phyloP scores from a whole-genome alignment of 2,113 vertebrate species.

The Pseudolaguvia tuberculata region DNA sequence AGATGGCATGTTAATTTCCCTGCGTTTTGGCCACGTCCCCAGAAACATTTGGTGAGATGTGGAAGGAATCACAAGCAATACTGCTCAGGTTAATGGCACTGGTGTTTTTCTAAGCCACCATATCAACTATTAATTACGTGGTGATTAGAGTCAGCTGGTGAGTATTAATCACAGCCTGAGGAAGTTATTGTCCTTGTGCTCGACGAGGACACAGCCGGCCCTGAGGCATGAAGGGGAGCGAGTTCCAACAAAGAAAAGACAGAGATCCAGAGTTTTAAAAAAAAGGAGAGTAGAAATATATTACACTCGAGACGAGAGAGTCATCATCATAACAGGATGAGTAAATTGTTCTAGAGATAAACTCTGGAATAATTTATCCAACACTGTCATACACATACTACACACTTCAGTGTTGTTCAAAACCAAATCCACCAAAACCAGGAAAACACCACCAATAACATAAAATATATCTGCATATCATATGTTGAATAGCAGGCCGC shows the following conservation, averaged over 20 bases:
- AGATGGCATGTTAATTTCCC: constrained; percentile 32
- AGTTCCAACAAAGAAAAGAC: constrained; percentile 3
- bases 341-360: no score
- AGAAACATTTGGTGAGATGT: constrained; percentile 53
- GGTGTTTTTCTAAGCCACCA: constrained; percentile 73
- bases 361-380: no score
- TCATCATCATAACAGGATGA: no score
- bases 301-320: no score
- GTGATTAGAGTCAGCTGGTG: constrained; percentile 82
- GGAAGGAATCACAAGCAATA: constrained; percentile 64
- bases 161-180: constrained; percentile 78
- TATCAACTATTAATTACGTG: constrained; percentile 86
- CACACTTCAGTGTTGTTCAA: no score
- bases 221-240: constrained; percentile 62
- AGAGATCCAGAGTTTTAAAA: neutral
- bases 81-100: constrained; percentile 72
- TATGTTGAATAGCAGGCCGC: no score
- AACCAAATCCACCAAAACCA: no score
- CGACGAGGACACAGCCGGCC: constrained; percentile 67
- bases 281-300: neutral
- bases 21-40: constrained; percentile 34
- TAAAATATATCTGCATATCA: no score
- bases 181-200: constrained; percentile 75
- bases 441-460: no score
- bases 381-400: no score